phyloP scores from a whole-genome alignment of 2,888 invertebrate species.

The Heliconius ethilla region DNA sequence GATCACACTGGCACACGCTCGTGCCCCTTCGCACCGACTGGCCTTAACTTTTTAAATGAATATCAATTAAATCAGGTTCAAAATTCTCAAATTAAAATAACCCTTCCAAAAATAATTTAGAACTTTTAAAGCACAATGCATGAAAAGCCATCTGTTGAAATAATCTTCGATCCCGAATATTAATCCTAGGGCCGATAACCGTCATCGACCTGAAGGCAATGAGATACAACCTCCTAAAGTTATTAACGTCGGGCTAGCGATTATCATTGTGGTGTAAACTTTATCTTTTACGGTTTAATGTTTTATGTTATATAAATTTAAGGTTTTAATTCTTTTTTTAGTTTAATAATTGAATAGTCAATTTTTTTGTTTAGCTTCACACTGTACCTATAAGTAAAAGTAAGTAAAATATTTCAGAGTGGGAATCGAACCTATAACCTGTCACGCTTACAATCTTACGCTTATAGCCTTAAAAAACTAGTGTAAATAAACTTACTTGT shows the following conservation, averaged over 20 bases:
- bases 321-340: background rate
- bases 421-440: no score
- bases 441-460: no score
- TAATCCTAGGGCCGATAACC: conserved; percentile 27
- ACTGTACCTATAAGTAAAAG: background rate
- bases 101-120: background rate
- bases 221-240: conserved; percentile 32
- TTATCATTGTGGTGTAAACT: conserved; percentile 38
- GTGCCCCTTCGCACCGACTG: no score
- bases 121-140: conserved; percentile 1
- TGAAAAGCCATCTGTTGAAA: conserved; percentile 11
- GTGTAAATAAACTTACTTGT: no score
- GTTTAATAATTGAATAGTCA: background rate
- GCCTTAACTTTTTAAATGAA: background rate
- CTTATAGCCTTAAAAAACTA: no score
- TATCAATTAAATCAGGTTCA: background rate
- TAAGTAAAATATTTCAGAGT: no score
- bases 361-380: background rate
- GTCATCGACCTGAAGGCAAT: conserved; percentile 38
- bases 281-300: conserved; percentile 16
- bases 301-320: background rate
- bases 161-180: conserved; percentile 31
- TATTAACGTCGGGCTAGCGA: conserved; percentile 36
- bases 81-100: background rate
- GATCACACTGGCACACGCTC: no score